Evolutionary conservation across 2,797 vertebrate species (phyloP).

Genomic region (Megalops cyprinoides): DNA sequence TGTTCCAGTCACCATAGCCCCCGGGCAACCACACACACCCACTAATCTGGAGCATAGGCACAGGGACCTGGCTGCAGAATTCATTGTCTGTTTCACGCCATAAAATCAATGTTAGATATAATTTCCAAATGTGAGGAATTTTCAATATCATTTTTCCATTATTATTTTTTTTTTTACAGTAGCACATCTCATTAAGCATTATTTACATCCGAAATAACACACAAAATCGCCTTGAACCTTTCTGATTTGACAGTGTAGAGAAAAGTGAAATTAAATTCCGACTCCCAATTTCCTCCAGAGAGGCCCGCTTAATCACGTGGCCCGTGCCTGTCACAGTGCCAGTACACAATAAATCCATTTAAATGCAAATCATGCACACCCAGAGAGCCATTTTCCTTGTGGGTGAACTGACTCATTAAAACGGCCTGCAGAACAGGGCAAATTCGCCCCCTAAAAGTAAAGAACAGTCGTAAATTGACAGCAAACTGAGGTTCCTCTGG

Average conservation of each 20-base stretch:
- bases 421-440: slow-evolving; percentile 42
- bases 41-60: background rate
- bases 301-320: slow-evolving; percentile 56
- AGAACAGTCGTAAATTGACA: background rate
- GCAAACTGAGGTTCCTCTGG: background rate
- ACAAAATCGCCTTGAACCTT: slow-evolving; percentile 33
- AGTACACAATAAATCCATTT: slow-evolving; percentile 67
- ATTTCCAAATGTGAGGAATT: slow-evolving; percentile 26
- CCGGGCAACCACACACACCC: background rate
- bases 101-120: slow-evolving; percentile 37
- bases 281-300: slow-evolving; percentile 50
- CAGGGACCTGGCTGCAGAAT: slow-evolving; percentile 8
- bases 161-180: slow-evolving; percentile 27
- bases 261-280: slow-evolving; percentile 48
- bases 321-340: slow-evolving; percentile 51
- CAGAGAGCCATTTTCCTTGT: slow-evolving; percentile 46
- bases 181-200: slow-evolving; percentile 35
- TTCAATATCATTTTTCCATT: too few species aligned
- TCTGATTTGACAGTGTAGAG: slow-evolving; percentile 32
- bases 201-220: slow-evolving; percentile 39
- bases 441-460: slow-evolving; percentile 8
- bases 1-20: slow-evolving; percentile 5
- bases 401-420: slow-evolving; percentile 49
- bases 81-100: slow-evolving; percentile 13
- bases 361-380: slow-evolving; percentile 70